Conservation (phyloP, 2,797 vertebrate species). For the Buceros bicornis region DNA sequence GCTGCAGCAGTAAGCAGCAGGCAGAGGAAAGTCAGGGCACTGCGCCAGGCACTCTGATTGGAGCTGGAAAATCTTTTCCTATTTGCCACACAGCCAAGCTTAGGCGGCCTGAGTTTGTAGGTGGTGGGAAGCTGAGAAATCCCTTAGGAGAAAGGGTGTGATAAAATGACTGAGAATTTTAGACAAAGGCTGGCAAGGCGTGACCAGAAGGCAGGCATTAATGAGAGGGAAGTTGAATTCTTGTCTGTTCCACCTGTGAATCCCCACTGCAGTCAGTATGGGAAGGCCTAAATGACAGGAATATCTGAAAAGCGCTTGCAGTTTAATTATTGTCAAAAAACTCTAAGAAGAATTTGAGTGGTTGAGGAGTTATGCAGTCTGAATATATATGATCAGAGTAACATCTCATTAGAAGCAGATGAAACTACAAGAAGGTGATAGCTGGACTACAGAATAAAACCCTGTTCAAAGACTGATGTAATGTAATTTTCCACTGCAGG, state of each 20-base stretch:
- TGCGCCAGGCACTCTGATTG: neutral
- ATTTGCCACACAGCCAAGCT: neutral
- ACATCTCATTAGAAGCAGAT: constrained; percentile 27
- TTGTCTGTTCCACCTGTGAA: neutral
- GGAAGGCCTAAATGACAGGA: neutral
- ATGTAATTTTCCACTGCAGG: constrained; percentile 24
- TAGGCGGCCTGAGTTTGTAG: neutral
- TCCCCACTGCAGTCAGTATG: neutral
- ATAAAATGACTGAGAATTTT: neutral
- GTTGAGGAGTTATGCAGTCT: neutral
- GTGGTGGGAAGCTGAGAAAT: constrained; percentile 24
- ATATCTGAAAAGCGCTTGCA: neutral
- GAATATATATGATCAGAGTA: neutral
- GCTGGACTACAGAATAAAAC: neutral
- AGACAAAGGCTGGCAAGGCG: neutral
- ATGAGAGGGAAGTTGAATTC: constrained; percentile 1
- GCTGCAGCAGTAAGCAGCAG: neutral
- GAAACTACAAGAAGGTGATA: constrained; percentile 4
- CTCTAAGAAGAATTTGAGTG: neutral
- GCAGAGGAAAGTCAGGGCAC: neutral
- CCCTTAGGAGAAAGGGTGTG: neutral
- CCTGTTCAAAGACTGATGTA: constrained; percentile 5
- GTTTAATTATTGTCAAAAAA: constrained; percentile 20
- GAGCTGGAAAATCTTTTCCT: neutral
- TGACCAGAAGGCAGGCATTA: constrained; percentile 33